Evolutionary conservation across 2,797 vertebrate genomes (phyloP), one percentile per base, ranked within the genome.

Genomic region (Leuciscus waleckii): DNA sequence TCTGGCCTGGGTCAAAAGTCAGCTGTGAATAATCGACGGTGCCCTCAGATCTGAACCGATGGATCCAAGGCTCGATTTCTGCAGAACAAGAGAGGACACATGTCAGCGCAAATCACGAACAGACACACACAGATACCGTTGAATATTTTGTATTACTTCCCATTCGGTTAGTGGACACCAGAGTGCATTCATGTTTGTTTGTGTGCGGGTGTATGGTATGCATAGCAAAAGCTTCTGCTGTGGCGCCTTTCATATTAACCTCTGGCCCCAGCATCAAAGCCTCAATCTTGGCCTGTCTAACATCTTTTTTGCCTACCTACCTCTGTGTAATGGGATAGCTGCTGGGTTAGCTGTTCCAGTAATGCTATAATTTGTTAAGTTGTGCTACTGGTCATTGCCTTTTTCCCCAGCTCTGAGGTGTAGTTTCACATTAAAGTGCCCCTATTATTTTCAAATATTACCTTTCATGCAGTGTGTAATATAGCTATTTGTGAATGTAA

Each of bases 11-110:
- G 92, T 99, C 98, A 93, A 99, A 99, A 26, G 97, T 97, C 95
- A 99, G 93, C 95, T 97, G 97, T 63, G 98, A 98, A 92, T 98
- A 99, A 95, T 99, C 98, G 92, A 98, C 97, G 54, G 97, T 98
- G 91, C 96, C 96, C 93, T 98, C 95, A 39, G 95, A 95, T 94
- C 95, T 96, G 95, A 99, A 99, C 92, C 96, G 92, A 84, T 93
- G 96, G 90, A 99, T 96, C 98, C 98, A 99, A 17, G 97, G 97
- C 91, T 96, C 96, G 94, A 99, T 98, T 92, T 98, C 98, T 99
- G 94, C 91, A 93, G 68, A 85, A 93, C 89, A 92, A n/a, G 86
- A 94, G 83, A 91, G 73, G 80, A 92, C 23, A 90, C 79, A 87
- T 49, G 73, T 82, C 11, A 84, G 29, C 16, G 17, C 39, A 69